Conservation (phyloP, 2,113 vertebrate genomes). For the Deroptyus accipitrinus region DNA sequence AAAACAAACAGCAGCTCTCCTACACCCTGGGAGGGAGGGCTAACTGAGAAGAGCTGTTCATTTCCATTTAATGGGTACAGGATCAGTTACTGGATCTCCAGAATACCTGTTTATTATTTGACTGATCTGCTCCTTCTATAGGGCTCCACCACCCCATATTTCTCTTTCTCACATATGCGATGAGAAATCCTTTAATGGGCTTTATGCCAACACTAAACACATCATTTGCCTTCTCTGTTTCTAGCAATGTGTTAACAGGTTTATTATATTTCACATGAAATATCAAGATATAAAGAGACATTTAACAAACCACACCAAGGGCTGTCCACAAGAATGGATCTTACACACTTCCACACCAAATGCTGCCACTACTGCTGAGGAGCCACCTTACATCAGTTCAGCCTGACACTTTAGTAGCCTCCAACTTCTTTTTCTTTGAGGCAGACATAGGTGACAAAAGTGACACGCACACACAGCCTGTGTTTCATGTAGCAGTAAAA, state of each 20-base stretch:
- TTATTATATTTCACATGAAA: not conserved
- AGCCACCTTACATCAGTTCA: not conserved
- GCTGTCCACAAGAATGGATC: not conserved
- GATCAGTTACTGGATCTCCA: not conserved
- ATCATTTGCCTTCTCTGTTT: not conserved
- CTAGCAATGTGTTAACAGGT: not conserved
- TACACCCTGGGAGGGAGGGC: not conserved
- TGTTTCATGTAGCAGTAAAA: not conserved
- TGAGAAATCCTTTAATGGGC: not conserved
- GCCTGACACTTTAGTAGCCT: not conserved
- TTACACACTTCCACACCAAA: not conserved
- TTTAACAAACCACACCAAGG: not conserved
- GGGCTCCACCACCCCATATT: not conserved
- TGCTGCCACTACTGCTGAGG: not conserved
- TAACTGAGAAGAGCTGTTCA: not conserved
- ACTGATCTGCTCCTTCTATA: rapidly evolving
- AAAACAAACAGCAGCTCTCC: not conserved
- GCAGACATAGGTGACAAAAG: slow-evolving; percentile 15
- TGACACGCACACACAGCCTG: not conserved
- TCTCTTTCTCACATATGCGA: not conserved
- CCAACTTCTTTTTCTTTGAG: not conserved
- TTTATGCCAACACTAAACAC: not conserved
- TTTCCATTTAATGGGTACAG: not conserved
- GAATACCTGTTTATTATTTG: not conserved
- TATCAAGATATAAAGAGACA: not conserved